These are phyloP conservation scores for Bergia puertoricense DNA, from an alignment of 92 coral and sea anemone species.

Conservation along the genomic window DNA sequence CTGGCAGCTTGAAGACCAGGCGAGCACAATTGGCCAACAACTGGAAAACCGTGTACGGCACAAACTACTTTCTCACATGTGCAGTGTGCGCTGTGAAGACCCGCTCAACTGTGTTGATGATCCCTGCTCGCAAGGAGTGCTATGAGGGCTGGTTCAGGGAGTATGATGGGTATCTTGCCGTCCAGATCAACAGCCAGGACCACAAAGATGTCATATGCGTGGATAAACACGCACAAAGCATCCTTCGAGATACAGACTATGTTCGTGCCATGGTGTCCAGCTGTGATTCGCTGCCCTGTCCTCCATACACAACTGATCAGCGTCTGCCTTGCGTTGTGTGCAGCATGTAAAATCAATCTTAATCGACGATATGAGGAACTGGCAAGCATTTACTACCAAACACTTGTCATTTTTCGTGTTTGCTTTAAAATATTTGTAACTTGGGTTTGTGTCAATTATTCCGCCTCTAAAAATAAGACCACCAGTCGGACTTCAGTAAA, in stretches of 20 bases:
- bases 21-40: slow-evolving; percentile 42
- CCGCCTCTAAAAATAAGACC: background rate
- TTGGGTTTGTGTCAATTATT: slow-evolving; percentile 23
- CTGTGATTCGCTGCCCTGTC: slow-evolving; percentile 77
- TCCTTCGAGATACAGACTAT: slow-evolving; percentile 65
- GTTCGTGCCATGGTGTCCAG: slow-evolving; percentile 69
- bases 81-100: slow-evolving; percentile 68
- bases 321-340: slow-evolving; percentile 90
- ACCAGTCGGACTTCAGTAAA: background rate
- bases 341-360: slow-evolving; percentile 51
- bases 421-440: background rate
- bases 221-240: slow-evolving; percentile 68
- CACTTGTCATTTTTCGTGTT: background rate
- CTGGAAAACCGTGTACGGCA: slow-evolving; percentile 52
- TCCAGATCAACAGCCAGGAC: slow-evolving; percentile 72
- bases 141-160: slow-evolving; percentile 83
- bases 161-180: slow-evolving; percentile 82
- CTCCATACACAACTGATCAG: slow-evolving; percentile 75
- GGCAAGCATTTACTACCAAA: slow-evolving; percentile 3
- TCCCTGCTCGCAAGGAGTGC: slow-evolving; percentile 88
- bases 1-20: slow-evolving; percentile 23
- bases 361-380: background rate
- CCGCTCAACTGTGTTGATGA: slow-evolving; percentile 74
- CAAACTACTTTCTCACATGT: slow-evolving; percentile 69
- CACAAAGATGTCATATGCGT: slow-evolving; percentile 81